phyloP scores from a whole-genome alignment of 2,113 vertebrate species.

The Pavo muticus region DNA sequence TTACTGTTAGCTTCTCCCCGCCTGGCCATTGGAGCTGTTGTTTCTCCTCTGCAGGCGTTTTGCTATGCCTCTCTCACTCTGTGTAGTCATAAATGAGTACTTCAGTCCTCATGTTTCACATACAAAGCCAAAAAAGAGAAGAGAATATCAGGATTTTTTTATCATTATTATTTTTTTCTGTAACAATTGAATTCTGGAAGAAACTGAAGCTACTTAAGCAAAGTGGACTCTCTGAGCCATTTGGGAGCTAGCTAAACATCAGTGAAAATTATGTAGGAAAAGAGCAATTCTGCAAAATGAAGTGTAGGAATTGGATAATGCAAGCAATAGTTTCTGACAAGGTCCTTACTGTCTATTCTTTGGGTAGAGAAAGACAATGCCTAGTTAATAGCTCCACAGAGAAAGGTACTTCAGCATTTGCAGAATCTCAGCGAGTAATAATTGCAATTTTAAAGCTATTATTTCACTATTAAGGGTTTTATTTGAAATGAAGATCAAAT shows the following conservation, averaged over 20 bases:
- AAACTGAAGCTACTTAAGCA: not conserved
- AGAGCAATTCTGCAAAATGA: constrained; percentile 26
- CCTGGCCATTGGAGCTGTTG: not conserved
- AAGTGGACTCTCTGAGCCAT: not conserved
- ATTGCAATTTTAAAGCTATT: not conserved
- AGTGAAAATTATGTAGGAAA: constrained; percentile 22
- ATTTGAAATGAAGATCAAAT: not conserved
- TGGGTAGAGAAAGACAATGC: not conserved
- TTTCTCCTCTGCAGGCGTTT: not conserved
- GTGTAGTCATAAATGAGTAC: not conserved
- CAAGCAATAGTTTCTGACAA: not conserved
- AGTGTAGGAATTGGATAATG: constrained; percentile 19
- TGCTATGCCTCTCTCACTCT: not conserved
- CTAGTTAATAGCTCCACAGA: not conserved
- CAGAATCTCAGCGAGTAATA: not conserved
- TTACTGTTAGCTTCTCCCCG: not conserved
- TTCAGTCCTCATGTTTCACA: not conserved
- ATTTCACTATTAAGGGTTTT: not conserved
- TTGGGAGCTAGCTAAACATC: constrained; percentile 12
- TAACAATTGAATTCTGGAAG: not conserved
- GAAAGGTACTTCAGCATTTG: not conserved
- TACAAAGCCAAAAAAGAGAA: not conserved
- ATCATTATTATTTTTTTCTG: not conserved
- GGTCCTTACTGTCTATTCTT: not conserved
- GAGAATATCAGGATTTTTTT: not conserved